phyloP scores from a whole-genome alignment of 2,888 invertebrate species.

The Hyalella azteca region DNA sequence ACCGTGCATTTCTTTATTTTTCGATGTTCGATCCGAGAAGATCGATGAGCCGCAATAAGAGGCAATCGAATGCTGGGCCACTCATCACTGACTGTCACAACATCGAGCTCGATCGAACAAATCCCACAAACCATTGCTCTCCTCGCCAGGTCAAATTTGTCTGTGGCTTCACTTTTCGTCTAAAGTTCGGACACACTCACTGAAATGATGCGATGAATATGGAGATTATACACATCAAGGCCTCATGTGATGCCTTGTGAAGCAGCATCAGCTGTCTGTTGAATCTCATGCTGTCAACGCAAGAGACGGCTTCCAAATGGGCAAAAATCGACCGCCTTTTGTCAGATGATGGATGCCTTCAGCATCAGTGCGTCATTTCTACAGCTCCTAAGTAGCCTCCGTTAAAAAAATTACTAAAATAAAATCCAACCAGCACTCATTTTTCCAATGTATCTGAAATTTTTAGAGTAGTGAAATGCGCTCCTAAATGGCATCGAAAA shows the following conservation, averaged over 20 bases:
- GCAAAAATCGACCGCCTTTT: neutral
- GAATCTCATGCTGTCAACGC: neutral
- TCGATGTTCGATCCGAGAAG: no score
- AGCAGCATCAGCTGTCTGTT: neutral
- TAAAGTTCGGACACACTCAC: constrained; percentile 9
- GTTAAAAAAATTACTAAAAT: no score
- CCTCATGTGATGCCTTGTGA: neutral
- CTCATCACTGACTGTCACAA: constrained; percentile 21
- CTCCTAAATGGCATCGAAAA: no score
- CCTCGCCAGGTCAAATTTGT: neutral
- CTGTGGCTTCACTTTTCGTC: neutral
- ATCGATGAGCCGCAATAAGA: constrained; percentile 4
- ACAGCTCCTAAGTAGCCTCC: no score
- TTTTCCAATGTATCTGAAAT: no score
- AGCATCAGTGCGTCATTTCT: neutral
- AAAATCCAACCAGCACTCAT: no score
- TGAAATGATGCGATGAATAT: constrained; percentile 12
- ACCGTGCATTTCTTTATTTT: no score
- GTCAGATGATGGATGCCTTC: neutral
- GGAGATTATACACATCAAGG: neutral
- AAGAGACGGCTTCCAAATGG: neutral
- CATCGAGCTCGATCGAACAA: neutral
- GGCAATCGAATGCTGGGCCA: constrained; percentile 24
- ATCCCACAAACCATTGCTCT: neutral
- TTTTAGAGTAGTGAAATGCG: no score